A percentile compares a stretch with the other conserved stretches of the same genome.
Evolutionary conservation across 2,113 vertebrate species (phyloP).

Genomic region (Camelus bactrianus): DNA sequence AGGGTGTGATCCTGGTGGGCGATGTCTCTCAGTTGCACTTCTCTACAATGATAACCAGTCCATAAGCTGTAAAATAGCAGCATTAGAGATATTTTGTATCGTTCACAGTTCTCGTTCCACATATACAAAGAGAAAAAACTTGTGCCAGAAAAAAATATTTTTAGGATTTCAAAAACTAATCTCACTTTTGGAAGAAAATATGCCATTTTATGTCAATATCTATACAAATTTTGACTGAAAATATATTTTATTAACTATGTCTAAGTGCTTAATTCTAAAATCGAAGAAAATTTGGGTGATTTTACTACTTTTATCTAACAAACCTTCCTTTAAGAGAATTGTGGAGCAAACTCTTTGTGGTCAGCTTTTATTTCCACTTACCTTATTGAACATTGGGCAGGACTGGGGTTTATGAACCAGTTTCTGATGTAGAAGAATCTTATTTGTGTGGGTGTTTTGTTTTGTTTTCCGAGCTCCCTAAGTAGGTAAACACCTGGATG

Average conservation of each 20-base stretch:
- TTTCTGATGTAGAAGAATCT: not conserved
- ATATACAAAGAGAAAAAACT: not conserved
- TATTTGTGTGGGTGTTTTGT: slow-evolving; percentile 11
- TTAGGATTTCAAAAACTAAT: slow-evolving; percentile 35
- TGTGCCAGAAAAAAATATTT: not conserved
- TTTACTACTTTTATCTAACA: slow-evolving; percentile 21
- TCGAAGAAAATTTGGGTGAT: slow-evolving; percentile 1
- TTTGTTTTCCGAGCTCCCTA: not conserved
- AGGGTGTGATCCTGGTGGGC: not conserved
- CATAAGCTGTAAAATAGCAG: not conserved
- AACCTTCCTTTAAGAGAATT: not conserved
- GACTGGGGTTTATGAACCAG: not conserved
- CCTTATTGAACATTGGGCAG: not conserved
- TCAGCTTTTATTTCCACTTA: slow-evolving; percentile 35
- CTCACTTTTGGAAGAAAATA: slow-evolving; percentile 1
- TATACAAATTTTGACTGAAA: not conserved
- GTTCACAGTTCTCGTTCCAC: not conserved
- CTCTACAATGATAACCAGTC: not conserved
- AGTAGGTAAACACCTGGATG: not conserved
- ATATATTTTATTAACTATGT: slow-evolving; percentile 11
- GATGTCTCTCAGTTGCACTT: not conserved
- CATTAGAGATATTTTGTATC: not conserved
- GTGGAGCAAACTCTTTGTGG: not conserved
- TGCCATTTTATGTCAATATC: not conserved
- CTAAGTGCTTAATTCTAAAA: slow-evolving; percentile 22